phyloP scores from a whole-genome alignment of 1,140 invertebrate species.

The Micrasema minimum region DNA sequence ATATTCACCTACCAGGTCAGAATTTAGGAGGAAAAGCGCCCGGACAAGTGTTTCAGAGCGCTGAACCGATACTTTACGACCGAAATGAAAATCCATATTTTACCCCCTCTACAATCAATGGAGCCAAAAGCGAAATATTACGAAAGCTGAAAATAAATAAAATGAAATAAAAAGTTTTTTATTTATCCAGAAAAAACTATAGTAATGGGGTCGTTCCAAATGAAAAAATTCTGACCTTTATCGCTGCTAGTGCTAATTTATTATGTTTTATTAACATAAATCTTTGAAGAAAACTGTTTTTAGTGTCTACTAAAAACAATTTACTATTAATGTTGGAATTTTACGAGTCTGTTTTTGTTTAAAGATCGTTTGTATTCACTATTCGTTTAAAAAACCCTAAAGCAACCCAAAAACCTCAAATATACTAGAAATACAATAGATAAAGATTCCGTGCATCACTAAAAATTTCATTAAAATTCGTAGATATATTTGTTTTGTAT shows the following conservation, averaged over 20 bases:
- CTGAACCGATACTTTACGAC: conserved; percentile 31
- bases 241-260: conserved; percentile 16
- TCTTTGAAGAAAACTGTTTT: neutral
- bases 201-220: conserved; percentile 18
- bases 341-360: too few relatives aligned
- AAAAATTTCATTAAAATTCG: too few relatives aligned
- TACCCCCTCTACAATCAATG: conserved; percentile 15
- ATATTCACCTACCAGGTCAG: too few relatives aligned
- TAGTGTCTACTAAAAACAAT: conserved; percentile 16
- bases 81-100: conserved; percentile 28
- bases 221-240: conserved; percentile 18
- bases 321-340: too few relatives aligned
- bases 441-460: too few relatives aligned
- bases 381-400: too few relatives aligned
- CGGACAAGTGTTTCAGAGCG: neutral
- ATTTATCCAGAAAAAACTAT: conserved; percentile 8
- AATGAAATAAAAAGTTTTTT: conserved; percentile 22
- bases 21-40: neutral
- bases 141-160: conserved; percentile 23
- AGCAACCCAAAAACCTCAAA: too few relatives aligned
- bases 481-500: too few relatives aligned
- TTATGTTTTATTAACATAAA: conserved; percentile 17
- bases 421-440: too few relatives aligned
- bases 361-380: too few relatives aligned
- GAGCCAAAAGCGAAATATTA: conserved; percentile 15